Evolutionary conservation across 1,140 invertebrate genomes (phyloP).

Genomic region (Linepithema humile): DNA sequence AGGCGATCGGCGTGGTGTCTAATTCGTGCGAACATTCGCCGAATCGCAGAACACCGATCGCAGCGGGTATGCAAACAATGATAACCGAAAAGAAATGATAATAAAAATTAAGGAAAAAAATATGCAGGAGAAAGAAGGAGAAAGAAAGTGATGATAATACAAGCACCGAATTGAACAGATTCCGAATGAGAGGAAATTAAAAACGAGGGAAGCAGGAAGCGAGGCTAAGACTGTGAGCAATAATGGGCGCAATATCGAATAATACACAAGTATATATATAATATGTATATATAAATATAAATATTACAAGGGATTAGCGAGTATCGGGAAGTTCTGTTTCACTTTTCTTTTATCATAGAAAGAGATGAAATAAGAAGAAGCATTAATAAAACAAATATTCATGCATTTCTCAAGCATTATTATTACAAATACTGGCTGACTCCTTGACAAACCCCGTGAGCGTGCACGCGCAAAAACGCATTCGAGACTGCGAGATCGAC

Average conservation of each 20-base stretch:
- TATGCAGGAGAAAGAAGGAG: background rate
- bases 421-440: constrained; percentile 92
- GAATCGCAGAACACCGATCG: background rate
- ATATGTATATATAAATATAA: constrained; percentile 72
- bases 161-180: constrained; percentile 75
- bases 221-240: constrained; percentile 80
- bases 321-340: constrained; percentile 69
- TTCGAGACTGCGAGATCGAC: constrained; percentile 78
- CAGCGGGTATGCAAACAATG: background rate
- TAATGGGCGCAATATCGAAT: constrained; percentile 79
- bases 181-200: constrained; percentile 65
- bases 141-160: constrained; percentile 57
- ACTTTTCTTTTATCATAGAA: constrained; percentile 71
- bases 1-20: background rate
- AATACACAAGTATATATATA: constrained; percentile 77
- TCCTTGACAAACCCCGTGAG: constrained; percentile 84
- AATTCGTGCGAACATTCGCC: background rate
- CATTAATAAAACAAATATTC: constrained; percentile 94
- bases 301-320: constrained; percentile 79
- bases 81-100: constrained; percentile 2
- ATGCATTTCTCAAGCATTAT: constrained; percentile 94
- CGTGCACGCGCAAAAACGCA: constrained; percentile 84
- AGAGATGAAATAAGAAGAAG: constrained; percentile 87
- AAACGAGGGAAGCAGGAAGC: constrained; percentile 80
- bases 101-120: background rate